Conservation (phyloP, 2,888 invertebrate genomes). For the Lithosia quadra region DNA sequence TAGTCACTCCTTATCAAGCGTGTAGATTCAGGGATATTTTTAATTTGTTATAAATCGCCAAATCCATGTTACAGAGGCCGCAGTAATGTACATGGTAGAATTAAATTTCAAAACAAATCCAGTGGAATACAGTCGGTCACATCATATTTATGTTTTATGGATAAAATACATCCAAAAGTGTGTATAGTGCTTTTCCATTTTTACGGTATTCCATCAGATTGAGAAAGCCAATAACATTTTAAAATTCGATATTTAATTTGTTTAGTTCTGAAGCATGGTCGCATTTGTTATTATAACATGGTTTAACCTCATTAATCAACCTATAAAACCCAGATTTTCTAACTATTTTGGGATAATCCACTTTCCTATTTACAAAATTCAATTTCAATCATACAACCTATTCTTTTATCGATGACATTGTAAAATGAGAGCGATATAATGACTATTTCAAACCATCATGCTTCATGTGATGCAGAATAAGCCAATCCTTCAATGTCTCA, state of each 20-base stretch:
- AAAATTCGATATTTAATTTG: slow-evolving; percentile 50
- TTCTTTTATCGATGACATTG: neutral
- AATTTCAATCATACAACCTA: neutral
- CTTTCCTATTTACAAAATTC: slow-evolving; percentile 57
- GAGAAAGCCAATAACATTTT: slow-evolving; percentile 40
- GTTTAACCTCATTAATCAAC: slow-evolving; percentile 68
- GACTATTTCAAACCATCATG: slow-evolving; percentile 40
- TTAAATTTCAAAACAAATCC: slow-evolving; percentile 55
- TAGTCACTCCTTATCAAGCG: slow-evolving; percentile 50
- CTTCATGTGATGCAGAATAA: slow-evolving; percentile 32
- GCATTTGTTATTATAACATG: slow-evolving; percentile 51
- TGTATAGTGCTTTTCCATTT: neutral
- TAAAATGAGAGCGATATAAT: slow-evolving; percentile 15
- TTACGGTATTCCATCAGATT: slow-evolving; percentile 37
- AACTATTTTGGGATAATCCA: slow-evolving; percentile 20
- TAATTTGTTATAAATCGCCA: slow-evolving; percentile 67
- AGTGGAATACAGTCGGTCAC: slow-evolving; percentile 31
- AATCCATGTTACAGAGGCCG: slow-evolving; percentile 69
- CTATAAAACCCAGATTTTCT: slow-evolving; percentile 55
- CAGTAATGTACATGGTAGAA: slow-evolving; percentile 69
- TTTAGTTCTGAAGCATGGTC: slow-evolving; percentile 72
- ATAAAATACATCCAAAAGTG: neutral
- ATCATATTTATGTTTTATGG: neutral
- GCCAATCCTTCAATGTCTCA: slow-evolving; percentile 27
- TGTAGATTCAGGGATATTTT: slow-evolving; percentile 54